Evolutionary conservation across 23 tunicate genomes (phyloP), one percentile per base, ranked within the genome.

Genomic region (Corella eumyota): DNA sequence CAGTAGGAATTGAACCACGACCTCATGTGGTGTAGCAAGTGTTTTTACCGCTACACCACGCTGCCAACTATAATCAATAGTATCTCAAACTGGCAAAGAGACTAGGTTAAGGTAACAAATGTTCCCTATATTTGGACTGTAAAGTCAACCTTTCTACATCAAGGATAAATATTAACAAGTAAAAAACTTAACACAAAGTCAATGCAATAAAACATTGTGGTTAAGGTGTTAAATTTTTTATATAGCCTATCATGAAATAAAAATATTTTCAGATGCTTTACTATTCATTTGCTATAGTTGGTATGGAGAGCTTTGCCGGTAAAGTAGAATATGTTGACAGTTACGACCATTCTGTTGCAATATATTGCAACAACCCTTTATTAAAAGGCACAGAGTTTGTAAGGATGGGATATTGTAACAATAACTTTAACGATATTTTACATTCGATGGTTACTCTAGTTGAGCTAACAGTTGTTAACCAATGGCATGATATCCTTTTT

Each of bases 401-500:
- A 26, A 47, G 85, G 46, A 74, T 73, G 64, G 92, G 85, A 25
- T 92, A 92, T 50, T 92, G 99, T 78, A 66, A 65, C 44, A 92
- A 88, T 47, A 92, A 92, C 56, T 92, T 92, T 74, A 92, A 92
- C 66, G 85, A 92, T 44, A 52, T 92, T 25, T 54, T 92, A 2
- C 75, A 66, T 54, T 87, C 99, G 4, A 66, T 92, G 27, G 94
- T 92, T 26, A 83, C 90, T 0, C 68, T 83, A 15, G 69, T 92
- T 30, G 86, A 79, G 38, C 61, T 92, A 23, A 92, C 90, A 27
- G 99, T 92, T 23, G 98, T 91, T 57, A 91, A 91, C 57, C 98
- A 91, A 60, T 91, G 98, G 98, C 98, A 91, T 60, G 54, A 83
- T 83, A 83, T 83, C 92, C 95, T 85, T 85, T 77, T 23, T 3